A percentile compares a stretch with the other conserved stretches of the same genome.
Evolutionary conservation across 2,797 vertebrate species (phyloP).

Genomic region (Lutjanus argentimaculatus): DNA sequence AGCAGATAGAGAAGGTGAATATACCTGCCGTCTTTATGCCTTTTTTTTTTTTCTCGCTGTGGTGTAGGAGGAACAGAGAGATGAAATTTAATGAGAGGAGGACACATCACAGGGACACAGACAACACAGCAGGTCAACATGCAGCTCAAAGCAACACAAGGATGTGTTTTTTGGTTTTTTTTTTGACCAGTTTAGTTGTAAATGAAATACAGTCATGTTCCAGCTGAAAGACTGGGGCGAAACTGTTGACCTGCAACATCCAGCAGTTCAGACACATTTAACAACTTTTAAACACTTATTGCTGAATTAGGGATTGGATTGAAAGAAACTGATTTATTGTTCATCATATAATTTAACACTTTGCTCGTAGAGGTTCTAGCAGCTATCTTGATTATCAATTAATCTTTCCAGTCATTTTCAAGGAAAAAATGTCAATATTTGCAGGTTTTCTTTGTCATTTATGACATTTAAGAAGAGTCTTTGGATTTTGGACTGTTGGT

Average conservation of each 20-base stretch:
- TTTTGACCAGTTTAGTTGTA: background rate
- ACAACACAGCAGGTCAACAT: background rate
- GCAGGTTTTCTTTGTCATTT: too few species aligned
- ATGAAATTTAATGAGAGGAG: constrained; percentile 31
- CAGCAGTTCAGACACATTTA: background rate
- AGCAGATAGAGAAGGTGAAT: constrained; percentile 26
- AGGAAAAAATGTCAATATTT: too few species aligned
- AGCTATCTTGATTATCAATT: too few species aligned
- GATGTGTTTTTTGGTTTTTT: background rate
- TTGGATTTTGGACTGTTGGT: too few species aligned
- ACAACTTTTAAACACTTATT: constrained; percentile 5
- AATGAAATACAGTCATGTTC: background rate
- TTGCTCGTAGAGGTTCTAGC: background rate
- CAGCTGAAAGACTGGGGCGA: background rate
- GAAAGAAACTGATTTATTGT: background rate
- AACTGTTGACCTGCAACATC: constrained; percentile 7
- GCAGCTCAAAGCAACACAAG: background rate
- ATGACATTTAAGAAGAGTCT: too few species aligned
- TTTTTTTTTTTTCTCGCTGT: background rate
- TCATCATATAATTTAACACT: background rate
- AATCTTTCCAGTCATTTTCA: too few species aligned
- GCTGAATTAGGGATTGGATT: background rate
- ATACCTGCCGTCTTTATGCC: constrained; percentile 40
- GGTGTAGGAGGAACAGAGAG: constrained; percentile 10
- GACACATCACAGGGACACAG: constrained; percentile 1